Percentiles rank a stretch among this genome's conserved stretches.
These are phyloP conservation scores for Balearica regulorum DNA, from an alignment of 2,797 vertebrate species.

Conservation along the genomic window DNA sequence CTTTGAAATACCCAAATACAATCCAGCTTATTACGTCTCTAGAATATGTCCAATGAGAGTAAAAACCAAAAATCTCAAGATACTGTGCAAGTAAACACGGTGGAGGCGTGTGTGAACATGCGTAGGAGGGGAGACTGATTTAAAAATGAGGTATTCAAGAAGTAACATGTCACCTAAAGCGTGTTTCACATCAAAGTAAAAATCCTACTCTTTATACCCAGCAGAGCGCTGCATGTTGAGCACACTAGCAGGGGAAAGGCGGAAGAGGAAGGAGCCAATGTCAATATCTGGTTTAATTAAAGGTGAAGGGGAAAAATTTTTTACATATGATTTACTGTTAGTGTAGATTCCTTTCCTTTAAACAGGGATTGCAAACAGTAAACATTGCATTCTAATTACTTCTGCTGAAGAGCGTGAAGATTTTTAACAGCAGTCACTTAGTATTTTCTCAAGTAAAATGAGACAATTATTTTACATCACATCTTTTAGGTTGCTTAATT, in stretches of 20 bases:
- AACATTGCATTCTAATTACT: background rate
- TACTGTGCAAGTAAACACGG: background rate
- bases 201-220: background rate
- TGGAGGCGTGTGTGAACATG: background rate
- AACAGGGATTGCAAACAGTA: background rate
- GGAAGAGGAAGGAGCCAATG: background rate
- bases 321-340: background rate
- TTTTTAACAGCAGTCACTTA: background rate
- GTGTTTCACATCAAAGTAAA: background rate
- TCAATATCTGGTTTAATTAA: background rate
- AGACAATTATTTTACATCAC: background rate
- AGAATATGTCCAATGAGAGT: background rate
- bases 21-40: background rate
- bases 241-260: rapidly evolving
- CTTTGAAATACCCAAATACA: background rate
- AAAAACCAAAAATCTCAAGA: background rate
- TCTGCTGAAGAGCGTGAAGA: background rate
- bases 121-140: background rate
- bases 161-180: background rate
- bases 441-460: background rate
- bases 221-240: background rate
- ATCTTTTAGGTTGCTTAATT: background rate
- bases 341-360: background rate
- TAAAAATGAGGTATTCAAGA: background rate
- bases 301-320: background rate